Evolutionary conservation across 1,140 invertebrate genomes (phyloP).

Genomic region (Caerostris extrusa): DNA sequence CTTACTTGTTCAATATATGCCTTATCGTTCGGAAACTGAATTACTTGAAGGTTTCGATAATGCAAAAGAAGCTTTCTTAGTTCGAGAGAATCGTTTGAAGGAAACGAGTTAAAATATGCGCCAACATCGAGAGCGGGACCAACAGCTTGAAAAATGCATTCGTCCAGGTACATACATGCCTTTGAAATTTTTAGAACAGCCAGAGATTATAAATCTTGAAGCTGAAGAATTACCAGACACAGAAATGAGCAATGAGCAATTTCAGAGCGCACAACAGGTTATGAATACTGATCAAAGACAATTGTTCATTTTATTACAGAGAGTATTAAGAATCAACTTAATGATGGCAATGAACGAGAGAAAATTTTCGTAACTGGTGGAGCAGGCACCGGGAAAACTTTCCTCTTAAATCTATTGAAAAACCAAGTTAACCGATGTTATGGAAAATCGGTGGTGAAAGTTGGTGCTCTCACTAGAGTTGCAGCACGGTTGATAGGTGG

Average conservation of each 20-base stretch:
- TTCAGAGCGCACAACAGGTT: too few relatives aligned
- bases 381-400: conserved; percentile 80
- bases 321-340: conserved; percentile 78
- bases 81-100: too few relatives aligned
- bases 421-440: background rate
- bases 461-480: conserved; percentile 80
- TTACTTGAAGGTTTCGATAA: background rate
- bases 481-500: conserved; percentile 80
- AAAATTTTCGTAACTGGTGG: conserved; percentile 79
- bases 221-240: too few relatives aligned
- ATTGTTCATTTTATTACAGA: conserved; percentile 76
- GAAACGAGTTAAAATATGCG: background rate
- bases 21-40: background rate
- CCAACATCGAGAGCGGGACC: background rate
- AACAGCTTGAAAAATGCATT: background rate
- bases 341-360: conserved; percentile 62
- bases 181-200: conserved; percentile 18
- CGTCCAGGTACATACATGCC: conserved; percentile 20
- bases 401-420: conserved; percentile 69
- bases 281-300: conserved; percentile 78
- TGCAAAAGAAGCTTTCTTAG: conserved; percentile 69
- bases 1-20: conserved; percentile 22
- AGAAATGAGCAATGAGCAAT: too few relatives aligned
- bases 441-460: background rate
- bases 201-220: background rate